Evolutionary conservation across 2,888 invertebrate genomes (phyloP).

Genomic region (Pardosa pseudoannulata): DNA sequence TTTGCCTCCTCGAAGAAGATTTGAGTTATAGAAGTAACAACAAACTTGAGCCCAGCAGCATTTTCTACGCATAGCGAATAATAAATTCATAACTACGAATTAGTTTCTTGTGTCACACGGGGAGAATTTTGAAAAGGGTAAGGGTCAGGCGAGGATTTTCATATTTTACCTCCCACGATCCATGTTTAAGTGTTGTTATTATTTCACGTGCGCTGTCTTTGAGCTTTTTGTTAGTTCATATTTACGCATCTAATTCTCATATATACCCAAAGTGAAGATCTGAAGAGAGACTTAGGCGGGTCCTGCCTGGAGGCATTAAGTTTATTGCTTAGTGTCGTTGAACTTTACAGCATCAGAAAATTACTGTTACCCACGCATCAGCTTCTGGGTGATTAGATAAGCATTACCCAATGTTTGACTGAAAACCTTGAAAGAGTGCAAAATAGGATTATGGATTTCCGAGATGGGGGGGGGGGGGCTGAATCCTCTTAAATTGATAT

Average conservation of each 20-base stretch:
- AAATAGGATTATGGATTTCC: no score
- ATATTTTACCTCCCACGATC: constrained; percentile 61
- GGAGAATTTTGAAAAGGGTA: constrained; percentile 39
- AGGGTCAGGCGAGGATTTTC: constrained; percentile 52
- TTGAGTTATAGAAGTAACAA: constrained; percentile 15
- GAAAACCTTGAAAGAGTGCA: no score
- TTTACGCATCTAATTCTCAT: constrained; percentile 45
- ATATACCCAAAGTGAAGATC: constrained; percentile 7
- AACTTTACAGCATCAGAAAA: neutral
- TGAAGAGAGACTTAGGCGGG: constrained; percentile 28
- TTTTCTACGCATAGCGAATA: constrained; percentile 43
- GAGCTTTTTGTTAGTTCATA: constrained; percentile 15
- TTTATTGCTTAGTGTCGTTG: neutral
- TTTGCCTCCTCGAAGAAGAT: neutral
- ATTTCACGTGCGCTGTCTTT: constrained; percentile 20
- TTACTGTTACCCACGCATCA: neutral
- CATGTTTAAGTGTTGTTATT: constrained; percentile 42
- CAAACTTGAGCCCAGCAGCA: neutral
- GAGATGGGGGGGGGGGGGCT: no score
- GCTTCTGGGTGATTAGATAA: neutral
- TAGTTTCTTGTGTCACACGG: constrained; percentile 33
- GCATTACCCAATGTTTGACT: no score
- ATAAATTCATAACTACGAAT: constrained; percentile 59
- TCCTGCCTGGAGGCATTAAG: constrained; percentile 24
- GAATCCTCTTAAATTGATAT: no score